Base-by-base conservation (phyloP, 2,113 vertebrate species). In the Macaca fascicularis region DNA sequence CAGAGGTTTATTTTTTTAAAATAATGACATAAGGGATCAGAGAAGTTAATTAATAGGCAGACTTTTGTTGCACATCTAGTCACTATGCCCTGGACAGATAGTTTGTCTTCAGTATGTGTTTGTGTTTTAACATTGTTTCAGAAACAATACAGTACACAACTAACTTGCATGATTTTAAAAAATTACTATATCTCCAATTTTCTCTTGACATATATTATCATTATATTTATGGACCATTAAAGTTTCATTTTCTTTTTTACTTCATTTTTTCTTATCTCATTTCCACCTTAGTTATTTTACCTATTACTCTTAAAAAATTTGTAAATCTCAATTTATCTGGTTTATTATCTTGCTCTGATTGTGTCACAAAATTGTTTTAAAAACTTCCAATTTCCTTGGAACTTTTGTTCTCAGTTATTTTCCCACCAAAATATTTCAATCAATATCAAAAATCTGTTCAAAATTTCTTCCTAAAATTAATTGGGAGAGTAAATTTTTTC, bases 211-310 rank as follows among this genome's bases (percentile, higher is more conserved):
- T 48, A 50, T 43, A 3, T 32, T 69, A 20, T 40, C 0, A 67
- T 75, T n/a, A 19, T 19, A 48, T 86, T 50, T 75, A 75, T 38
- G n/a, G 52, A 3, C 12, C 32, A 89, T 43, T 16, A 30, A 40
- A 75, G 3, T 75, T 81, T 5, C 25, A 61, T 61, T 94, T 95
- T 35, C 40, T 69, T 59, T 79, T 45, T 35, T 35, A 75, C 1
- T 40, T 79, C 5, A 61, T 17, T 48, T 93, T 89, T 76, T 45
- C 75, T 95, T 30, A 69, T 38, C 20, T 89, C 23, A 93, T 85
- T 69, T 7, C 43, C 80, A 85, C 4, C 27, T 74, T 64, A 78
- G 32, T 22, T 25, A 10, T 23, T 80, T 80, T 52, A 3, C 10
- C 48, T 52, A 22, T 80, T 12, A n/a, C 19, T 80, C 35, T 23